phyloP scores from a whole-genome alignment of 37 sponge, comb jelly and placozoan species.

The Aphrocallistes beatrix region DNA sequence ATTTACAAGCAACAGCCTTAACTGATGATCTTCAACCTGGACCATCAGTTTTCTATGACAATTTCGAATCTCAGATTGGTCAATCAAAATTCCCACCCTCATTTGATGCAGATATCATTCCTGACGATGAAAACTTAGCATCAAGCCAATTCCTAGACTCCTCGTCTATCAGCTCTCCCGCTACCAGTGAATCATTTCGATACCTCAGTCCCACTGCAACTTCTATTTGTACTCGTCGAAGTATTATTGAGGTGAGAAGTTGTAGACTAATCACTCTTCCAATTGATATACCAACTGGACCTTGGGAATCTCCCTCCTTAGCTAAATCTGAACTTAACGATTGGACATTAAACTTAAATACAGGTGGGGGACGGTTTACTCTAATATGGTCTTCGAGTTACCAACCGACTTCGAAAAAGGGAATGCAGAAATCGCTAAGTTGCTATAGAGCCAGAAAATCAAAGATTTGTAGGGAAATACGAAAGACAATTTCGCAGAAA shows the following conservation, averaged over 20 bases:
- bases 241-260: background rate
- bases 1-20: background rate
- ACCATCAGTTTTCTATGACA: background rate
- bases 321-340: background rate
- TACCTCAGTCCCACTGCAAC: background rate
- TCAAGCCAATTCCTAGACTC: background rate
- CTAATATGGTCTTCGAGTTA: background rate
- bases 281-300: background rate
- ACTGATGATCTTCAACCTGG: background rate
- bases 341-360: background rate
- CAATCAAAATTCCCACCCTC: background rate
- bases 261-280: background rate
- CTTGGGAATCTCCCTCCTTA: background rate
- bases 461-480: background rate
- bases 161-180: slow-evolving; percentile 8
- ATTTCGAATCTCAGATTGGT: background rate
- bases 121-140: background rate
- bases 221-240: background rate
- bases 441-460: slow-evolving; percentile 14
- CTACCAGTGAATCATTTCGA: background rate
- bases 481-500: background rate
- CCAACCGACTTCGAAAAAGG: slow-evolving; percentile 6
- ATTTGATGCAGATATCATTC: background rate
- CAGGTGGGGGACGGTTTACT: background rate
- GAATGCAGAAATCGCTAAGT: background rate